A percentile compares a stretch with the other conserved stretches of the same genome.
Evolutionary conservation across 2,113 vertebrate species (phyloP).

Genomic region (Ammodytes dubius): DNA sequence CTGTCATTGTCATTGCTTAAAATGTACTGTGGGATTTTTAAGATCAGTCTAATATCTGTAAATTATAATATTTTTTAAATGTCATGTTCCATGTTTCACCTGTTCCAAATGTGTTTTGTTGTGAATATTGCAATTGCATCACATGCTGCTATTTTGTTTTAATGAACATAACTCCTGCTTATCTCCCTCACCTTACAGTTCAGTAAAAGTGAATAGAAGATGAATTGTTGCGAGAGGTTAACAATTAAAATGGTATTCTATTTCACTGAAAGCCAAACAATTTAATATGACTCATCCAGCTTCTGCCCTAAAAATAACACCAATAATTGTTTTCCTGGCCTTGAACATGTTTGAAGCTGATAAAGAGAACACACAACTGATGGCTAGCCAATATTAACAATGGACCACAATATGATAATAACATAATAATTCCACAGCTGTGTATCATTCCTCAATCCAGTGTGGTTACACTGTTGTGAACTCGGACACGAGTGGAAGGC

Average conservation of each 20-base stretch:
- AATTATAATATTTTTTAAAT: neutral
- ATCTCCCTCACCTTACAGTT: slow-evolving; percentile 17
- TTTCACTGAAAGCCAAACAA: slow-evolving; percentile 67
- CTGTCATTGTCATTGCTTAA: slow-evolving; percentile 9
- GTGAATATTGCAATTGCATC: neutral
- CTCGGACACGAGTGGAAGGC: neutral
- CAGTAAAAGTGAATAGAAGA: slow-evolving; percentile 36
- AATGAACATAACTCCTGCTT: slow-evolving; percentile 16
- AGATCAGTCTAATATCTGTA: neutral
- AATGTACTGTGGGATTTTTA: neutral
- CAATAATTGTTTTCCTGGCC: slow-evolving; percentile 46
- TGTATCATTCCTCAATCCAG: slow-evolving; percentile 28
- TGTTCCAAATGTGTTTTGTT: neutral
- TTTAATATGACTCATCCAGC: slow-evolving; percentile 63
- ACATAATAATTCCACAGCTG: slow-evolving; percentile 36
- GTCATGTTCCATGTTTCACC: neutral
- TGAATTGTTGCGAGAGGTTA: slow-evolving; percentile 33
- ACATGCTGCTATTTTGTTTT: neutral
- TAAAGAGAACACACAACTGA: slow-evolving; percentile 62
- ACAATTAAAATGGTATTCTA: slow-evolving; percentile 54
- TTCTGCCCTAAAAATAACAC: slow-evolving; percentile 67
- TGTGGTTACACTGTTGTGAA: slow-evolving; percentile 33
- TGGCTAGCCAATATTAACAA: slow-evolving; percentile 57
- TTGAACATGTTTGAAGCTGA: slow-evolving; percentile 64
- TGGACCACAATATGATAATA: slow-evolving; percentile 36